A percentile compares a stretch with the other conserved stretches of the same genome.
Evolutionary conservation across 2,888 invertebrate genomes (phyloP).

Genomic region (Pasiphila rectangulata): DNA sequence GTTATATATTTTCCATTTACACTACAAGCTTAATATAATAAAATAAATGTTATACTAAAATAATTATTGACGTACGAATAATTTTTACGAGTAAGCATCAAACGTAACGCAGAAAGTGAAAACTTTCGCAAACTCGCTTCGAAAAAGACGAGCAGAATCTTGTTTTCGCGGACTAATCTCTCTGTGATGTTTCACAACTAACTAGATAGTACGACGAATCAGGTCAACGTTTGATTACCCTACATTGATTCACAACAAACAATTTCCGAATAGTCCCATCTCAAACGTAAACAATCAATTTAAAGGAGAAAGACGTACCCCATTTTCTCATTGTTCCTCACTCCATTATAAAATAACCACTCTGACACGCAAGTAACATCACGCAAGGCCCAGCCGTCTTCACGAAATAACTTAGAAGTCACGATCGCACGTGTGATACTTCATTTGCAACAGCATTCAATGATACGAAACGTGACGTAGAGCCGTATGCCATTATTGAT

Average conservation of each 20-base stretch:
- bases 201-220: neutral
- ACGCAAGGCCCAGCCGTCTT: neutral
- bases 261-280: neutral
- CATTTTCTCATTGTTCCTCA: constrained; percentile 10
- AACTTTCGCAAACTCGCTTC: no score
- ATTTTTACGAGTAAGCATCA: no score
- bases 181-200: no score
- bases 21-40: no score
- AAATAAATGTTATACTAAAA: no score
- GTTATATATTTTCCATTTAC: no score
- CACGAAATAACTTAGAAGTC: constrained; percentile 16
- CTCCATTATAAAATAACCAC: constrained; percentile 4
- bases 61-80: no score
- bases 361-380: neutral
- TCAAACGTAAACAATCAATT: constrained; percentile 5
- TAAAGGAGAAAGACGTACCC: constrained; percentile 17
- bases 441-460: constrained; percentile 25
- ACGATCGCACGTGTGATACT: constrained; percentile 20
- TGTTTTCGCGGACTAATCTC: no score
- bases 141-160: no score
- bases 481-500: constrained; percentile 20
- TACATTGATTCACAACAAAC: neutral
- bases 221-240: neutral
- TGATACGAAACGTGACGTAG: constrained; percentile 21
- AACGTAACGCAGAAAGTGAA: no score